These are phyloP conservation scores for Chaetodon trifascialis DNA, from an alignment of 2,113 vertebrate species.

Conservation along the genomic window DNA sequence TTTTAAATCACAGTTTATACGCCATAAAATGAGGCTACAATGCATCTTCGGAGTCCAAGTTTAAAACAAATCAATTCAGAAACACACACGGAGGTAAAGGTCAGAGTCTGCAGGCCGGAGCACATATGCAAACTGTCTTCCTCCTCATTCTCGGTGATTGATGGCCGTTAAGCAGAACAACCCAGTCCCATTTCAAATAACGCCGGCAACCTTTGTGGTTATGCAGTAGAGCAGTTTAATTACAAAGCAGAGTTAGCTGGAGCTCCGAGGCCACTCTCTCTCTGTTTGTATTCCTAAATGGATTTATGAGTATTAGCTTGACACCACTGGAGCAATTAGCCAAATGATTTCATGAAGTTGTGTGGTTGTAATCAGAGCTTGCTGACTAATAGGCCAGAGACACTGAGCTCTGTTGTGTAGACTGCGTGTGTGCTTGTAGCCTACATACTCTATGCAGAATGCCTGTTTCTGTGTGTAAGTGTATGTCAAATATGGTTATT, in stretches of 20 bases:
- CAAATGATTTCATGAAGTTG: constrained; percentile 46
- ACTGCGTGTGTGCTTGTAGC: background rate
- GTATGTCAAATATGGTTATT: constrained; percentile 17
- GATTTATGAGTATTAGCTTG: constrained; percentile 45
- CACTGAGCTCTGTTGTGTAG: background rate
- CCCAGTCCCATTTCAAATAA: constrained; percentile 7
- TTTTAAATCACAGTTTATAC: background rate
- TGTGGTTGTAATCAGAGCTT: constrained; percentile 25
- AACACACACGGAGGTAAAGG: constrained; percentile 17
- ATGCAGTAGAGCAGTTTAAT: constrained; percentile 51
- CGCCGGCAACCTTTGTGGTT: background rate
- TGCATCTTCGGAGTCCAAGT: background rate
- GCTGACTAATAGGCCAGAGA: constrained; percentile 18
- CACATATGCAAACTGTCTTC: constrained; percentile 9
- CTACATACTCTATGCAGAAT: background rate
- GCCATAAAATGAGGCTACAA: background rate
- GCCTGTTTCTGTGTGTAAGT: background rate
- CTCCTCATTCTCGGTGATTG: constrained; percentile 32
- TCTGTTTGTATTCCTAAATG: constrained; percentile 22
- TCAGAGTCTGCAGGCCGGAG: constrained; percentile 20
- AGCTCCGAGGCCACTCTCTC: constrained; percentile 14
- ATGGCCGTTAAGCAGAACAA: constrained; percentile 26
- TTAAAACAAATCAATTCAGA: constrained; percentile 9
- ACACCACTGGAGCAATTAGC: constrained; percentile 50
- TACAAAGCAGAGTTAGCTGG: constrained; percentile 30